Conservation (phyloP, 2,113 vertebrate genomes). For the Hippocampus comes region DNA sequence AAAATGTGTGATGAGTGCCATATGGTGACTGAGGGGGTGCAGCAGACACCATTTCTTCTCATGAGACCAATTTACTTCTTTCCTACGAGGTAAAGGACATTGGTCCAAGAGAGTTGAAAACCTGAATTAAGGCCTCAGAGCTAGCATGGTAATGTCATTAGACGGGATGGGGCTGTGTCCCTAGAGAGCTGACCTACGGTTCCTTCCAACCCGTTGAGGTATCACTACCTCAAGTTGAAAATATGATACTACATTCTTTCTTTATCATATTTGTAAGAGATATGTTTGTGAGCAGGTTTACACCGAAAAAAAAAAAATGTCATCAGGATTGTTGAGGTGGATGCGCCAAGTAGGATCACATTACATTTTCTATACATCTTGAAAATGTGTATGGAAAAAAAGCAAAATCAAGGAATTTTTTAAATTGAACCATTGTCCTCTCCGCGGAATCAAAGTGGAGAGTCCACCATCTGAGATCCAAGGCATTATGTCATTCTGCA, state of each 20-base stretch:
- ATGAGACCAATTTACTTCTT: constrained; percentile 20
- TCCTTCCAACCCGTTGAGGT: background rate
- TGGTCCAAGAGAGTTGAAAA: constrained; percentile 25
- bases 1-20: constrained; percentile 7
- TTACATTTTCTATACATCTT: too few species aligned
- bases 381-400: too few species aligned
- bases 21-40: constrained; percentile 8
- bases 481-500: background rate
- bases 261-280: too few species aligned
- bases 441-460: too few species aligned
- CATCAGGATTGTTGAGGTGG: background rate
- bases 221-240: too few species aligned
- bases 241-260: too few species aligned
- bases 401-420: too few species aligned
- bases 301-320: background rate
- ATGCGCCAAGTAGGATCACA: background rate
- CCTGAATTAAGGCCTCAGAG: constrained; percentile 41
- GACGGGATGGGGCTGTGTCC: constrained; percentile 13
- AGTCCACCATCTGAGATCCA: background rate
- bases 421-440: too few species aligned
- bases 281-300: too few species aligned
- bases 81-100: background rate
- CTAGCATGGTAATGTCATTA: constrained; percentile 43
- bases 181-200: constrained; percentile 11
- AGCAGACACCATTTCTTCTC: background rate